A percentile compares a stretch with the other conserved stretches of the same genome.
phyloP scores from a whole-genome alignment of 2,888 invertebrate species.

The Strigamia transsilvanica region DNA sequence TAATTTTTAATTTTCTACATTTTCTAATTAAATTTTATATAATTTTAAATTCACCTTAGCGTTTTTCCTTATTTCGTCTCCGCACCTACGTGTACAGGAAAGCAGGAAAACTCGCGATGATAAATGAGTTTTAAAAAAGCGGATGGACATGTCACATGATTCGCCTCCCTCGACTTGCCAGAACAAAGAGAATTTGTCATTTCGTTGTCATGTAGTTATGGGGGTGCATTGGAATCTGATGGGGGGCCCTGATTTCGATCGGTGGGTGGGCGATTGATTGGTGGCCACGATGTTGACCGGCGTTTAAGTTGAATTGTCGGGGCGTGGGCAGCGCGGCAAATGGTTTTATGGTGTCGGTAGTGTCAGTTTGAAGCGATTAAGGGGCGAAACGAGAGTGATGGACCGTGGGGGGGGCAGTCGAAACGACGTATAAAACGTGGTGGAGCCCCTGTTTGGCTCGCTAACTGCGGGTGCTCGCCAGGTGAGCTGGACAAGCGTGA shows the following conservation, averaged over 20 bases:
- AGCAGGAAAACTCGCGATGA: slow-evolving; percentile 10
- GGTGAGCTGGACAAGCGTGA: neutral
- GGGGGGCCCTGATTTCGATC: neutral
- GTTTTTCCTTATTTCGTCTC: neutral
- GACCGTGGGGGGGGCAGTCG: neutral
- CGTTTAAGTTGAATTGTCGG: neutral
- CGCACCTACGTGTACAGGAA: neutral
- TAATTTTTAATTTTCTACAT: too few relatives aligned
- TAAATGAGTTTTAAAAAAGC: slow-evolving; percentile 23
- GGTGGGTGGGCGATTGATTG: neutral
- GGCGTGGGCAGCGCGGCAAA: slow-evolving; percentile 38
- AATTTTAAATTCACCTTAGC: too few relatives aligned
- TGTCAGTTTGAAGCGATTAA: slow-evolving; percentile 18
- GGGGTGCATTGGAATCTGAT: neutral
- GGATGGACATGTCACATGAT: slow-evolving; percentile 30
- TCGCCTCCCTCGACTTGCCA: neutral
- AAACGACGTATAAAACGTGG: slow-evolving; percentile 28
- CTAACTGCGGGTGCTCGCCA: slow-evolving; percentile 24
- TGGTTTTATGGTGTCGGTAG: slow-evolving; percentile 37
- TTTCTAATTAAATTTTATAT: too few relatives aligned
- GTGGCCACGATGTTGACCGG: neutral
- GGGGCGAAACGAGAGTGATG: slow-evolving; percentile 39
- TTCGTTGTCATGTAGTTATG: neutral
- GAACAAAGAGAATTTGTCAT: slow-evolving; percentile 19
- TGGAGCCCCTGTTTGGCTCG: neutral